Evolutionary conservation across 1,140 invertebrate genomes (phyloP).

Genomic region (Brachionus paranguensis): DNA sequence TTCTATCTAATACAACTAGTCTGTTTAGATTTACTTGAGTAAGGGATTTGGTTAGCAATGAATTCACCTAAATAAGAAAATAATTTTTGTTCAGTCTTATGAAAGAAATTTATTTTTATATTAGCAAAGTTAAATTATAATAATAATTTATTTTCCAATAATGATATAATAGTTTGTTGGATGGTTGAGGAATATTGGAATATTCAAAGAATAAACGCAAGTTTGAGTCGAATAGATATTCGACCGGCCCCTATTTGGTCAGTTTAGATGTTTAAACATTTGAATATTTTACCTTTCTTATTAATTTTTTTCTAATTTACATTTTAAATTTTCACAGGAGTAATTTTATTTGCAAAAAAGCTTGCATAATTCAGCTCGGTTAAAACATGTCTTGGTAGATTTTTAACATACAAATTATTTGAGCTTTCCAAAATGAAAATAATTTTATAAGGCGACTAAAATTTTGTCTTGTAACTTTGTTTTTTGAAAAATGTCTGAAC

Average conservation of each 20-base stretch:
- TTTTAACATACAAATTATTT: not conserved
- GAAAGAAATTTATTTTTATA: not conserved
- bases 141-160: slow-evolving; percentile 18
- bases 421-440: not conserved
- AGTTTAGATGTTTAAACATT: not conserved
- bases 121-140: not conserved
- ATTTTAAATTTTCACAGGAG: not conserved
- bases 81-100: not conserved
- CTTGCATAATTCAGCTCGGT: not conserved
- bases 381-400: not conserved
- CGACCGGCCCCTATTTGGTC: not conserved
- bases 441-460: not conserved
- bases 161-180: not conserved
- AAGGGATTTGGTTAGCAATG: not conserved
- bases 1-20: not conserved
- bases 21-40: not conserved
- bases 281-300: not conserved
- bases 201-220: not conserved
- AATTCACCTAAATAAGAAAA: not conserved
- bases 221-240: not conserved
- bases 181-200: not conserved
- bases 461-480: not conserved
- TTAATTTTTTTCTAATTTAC: not conserved
- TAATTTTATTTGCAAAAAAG: not conserved
- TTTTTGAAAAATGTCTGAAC: not conserved